Conservation (phyloP, 2,113 vertebrate genomes). For the Corythoichthys haematopterus region DNA sequence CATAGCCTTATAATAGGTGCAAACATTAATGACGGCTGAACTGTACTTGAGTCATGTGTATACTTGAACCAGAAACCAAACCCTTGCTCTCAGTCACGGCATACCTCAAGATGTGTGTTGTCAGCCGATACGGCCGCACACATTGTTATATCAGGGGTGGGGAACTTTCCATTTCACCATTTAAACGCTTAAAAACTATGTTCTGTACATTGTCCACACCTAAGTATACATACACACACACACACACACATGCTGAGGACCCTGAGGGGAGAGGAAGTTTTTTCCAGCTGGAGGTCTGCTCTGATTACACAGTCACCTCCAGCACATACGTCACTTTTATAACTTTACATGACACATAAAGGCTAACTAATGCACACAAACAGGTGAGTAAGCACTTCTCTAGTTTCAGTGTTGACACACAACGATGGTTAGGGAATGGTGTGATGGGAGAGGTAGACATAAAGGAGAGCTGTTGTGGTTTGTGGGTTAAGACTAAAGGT, state of each 20-base stretch:
- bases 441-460: not conserved
- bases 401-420: not conserved
- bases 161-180: slow-evolving; percentile 11
- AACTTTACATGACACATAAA: slow-evolving; percentile 4
- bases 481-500: slow-evolving; percentile 17
- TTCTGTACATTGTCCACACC: slow-evolving; percentile 37
- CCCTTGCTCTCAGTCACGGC: slow-evolving; percentile 19
- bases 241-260: slow-evolving; percentile 36
- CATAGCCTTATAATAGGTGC: not conserved
- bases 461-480: not conserved
- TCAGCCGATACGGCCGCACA: slow-evolving; percentile 21
- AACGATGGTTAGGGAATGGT: not conserved
- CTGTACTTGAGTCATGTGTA: slow-evolving; percentile 12
- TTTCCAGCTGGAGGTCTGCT: slow-evolving; percentile 60
- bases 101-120: slow-evolving; percentile 28
- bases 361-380: slow-evolving; percentile 2
- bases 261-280: slow-evolving; percentile 46
- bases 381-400: slow-evolving; percentile 1
- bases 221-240: slow-evolving; percentile 7
- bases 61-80: slow-evolving; percentile 16
- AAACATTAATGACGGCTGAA: slow-evolving; percentile 1
- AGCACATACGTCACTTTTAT: slow-evolving; percentile 24
- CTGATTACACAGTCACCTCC: slow-evolving; percentile 61
- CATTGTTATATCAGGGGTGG: slow-evolving; percentile 34
- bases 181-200: slow-evolving; percentile 20